A percentile compares a stretch with the other conserved stretches of the same genome.
phyloP scores from a whole-genome alignment of 2,888 invertebrate genomes.

The Rhimphoctona megacephalus region DNA sequence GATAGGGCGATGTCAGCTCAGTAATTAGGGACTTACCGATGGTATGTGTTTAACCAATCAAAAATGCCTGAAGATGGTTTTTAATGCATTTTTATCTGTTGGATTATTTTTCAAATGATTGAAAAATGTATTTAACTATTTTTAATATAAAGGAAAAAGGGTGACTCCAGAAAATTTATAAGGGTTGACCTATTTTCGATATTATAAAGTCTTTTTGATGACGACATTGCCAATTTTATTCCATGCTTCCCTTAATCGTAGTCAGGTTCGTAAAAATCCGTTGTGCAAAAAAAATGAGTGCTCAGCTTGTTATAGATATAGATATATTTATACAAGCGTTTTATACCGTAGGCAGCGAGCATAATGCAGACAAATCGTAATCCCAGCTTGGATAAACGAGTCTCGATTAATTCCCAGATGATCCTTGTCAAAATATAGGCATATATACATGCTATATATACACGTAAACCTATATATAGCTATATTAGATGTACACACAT shows the following conservation, averaged over 20 bases:
- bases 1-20: slow-evolving; percentile 29
- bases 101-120: background rate
- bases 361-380: slow-evolving; percentile 84
- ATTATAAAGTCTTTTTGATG: background rate
- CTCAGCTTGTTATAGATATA: background rate
- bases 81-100: background rate
- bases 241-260: slow-evolving; percentile 3
- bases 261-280: background rate
- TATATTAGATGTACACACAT: background rate
- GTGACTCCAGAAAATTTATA: background rate
- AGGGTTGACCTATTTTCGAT: background rate
- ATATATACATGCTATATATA: slow-evolving; percentile 65
- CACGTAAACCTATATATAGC: background rate
- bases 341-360: slow-evolving; percentile 54
- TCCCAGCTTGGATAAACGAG: slow-evolving; percentile 80
- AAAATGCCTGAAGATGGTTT: background rate
- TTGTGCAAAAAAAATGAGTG: background rate
- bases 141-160: background rate
- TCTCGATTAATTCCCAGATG: slow-evolving; percentile 83
- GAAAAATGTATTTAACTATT: background rate
- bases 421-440: slow-evolving; percentile 83
- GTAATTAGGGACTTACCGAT: slow-evolving; percentile 22
- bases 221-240: background rate
- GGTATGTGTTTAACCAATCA: slow-evolving; percentile 7
- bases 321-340: slow-evolving; percentile 27